These are phyloP conservation scores for Polypterus senegalus DNA, from an alignment of 2,113 vertebrate genomes.

Conservation along the genomic window DNA sequence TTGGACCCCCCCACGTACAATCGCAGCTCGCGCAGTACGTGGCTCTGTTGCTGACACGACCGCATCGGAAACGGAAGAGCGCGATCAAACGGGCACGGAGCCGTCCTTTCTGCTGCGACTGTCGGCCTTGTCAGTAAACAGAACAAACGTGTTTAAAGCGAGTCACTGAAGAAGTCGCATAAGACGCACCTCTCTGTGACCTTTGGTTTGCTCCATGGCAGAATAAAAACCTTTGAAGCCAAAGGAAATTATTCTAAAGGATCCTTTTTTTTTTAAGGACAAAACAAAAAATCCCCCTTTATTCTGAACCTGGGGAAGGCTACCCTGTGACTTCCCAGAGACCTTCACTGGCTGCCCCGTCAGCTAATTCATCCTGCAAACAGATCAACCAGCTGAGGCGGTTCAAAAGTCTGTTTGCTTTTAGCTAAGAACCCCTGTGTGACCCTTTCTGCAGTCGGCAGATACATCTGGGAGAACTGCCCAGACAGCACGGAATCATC, in stretches of 20 bases:
- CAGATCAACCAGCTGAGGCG: slow-evolving; percentile 69
- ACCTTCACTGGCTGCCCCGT: slow-evolving; percentile 48
- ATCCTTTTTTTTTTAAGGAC: slow-evolving; percentile 36
- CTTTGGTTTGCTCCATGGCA: background rate
- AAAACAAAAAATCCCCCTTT: slow-evolving; percentile 34
- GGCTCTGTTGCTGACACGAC: no score
- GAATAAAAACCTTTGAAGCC: slow-evolving; percentile 17
- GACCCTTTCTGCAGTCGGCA: slow-evolving; percentile 52
- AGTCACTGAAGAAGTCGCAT: no score
- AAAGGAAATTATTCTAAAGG: slow-evolving; percentile 16
- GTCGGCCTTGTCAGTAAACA: no score
- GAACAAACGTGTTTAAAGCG: no score
- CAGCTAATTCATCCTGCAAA: slow-evolving; percentile 79
- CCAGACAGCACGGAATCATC: slow-evolving; percentile 43
- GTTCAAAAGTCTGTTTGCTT: slow-evolving; percentile 66
- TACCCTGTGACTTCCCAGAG: slow-evolving; percentile 49
- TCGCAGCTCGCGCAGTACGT: no score
- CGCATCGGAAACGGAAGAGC: no score
- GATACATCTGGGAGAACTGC: slow-evolving; percentile 49
- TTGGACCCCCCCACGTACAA: no score
- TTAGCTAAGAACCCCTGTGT: slow-evolving; percentile 61
- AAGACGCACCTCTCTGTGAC: no score
- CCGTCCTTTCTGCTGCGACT: no score
- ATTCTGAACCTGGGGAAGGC: slow-evolving; percentile 47
- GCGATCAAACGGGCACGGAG: no score